Base-by-base conservation (phyloP, 2,113 vertebrate genomes). In the Rhynchomys soricoides region DNA sequence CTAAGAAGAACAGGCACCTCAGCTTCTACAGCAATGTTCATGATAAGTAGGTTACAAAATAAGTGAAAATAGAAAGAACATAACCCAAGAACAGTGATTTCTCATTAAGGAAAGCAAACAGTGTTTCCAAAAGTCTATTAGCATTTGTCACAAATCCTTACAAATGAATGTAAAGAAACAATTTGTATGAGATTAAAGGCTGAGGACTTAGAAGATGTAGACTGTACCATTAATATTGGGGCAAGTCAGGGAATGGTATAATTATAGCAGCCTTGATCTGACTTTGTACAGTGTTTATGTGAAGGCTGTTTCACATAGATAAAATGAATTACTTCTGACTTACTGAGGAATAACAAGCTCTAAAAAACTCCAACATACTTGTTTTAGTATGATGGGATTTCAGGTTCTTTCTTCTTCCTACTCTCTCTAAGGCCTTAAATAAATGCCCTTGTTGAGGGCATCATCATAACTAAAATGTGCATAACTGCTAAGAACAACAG, bases 271-370 rank as follows among this genome's bases (percentile, higher is more conserved):
- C 9, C 29, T 96, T 89, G 93, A 59, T 93, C 88, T 24, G 43
- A 82, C 96, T 86, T 95, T 92, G 57, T 71, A 64, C 64, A 89
- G 88, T 96, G 9, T 83, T 85, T 89, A 74, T 71, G 31, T 75
- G 74, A 85, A 94, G 43, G 11, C 75, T 93, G 1, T 62, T 26
- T 92, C 29, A 2, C 52, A 34, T 48, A 94, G 1, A 82, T 79
- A 78, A 77, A 78, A 77, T 13, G 79, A 88, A 92, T 88, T 73
- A 59, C 17, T 89, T 19, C 22, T 52, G 37, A 13, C 21, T 57
- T 94, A n/a, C 52, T 55, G 55, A 92, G 68, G 96, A 66, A 70
- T 45, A 0, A 37, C 37, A 89, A 13, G 1, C 4, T 71, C 78
- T 77, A 88, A 26, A 29, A 93, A 59, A 94, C 31, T 26, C 26